Percentiles rank a stretch among this genome's conserved stretches.
phyloP scores from a whole-genome alignment of 1,140 invertebrate genomes.

The Calephelis virginiensis region DNA sequence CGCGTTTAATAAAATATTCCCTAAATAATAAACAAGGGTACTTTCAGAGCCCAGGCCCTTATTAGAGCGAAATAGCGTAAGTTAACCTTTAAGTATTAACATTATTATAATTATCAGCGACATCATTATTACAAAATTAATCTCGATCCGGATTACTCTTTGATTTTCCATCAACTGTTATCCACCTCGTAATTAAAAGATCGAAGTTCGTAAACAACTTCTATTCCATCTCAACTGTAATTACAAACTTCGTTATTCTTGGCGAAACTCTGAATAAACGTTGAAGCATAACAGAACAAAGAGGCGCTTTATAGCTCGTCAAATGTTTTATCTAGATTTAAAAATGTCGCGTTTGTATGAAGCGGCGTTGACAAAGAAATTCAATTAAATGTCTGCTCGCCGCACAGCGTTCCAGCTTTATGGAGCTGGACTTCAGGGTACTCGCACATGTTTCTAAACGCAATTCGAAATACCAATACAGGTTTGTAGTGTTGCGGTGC shows the following conservation, averaged over 20 bases:
- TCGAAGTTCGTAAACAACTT: not conserved
- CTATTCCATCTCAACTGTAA: not conserved
- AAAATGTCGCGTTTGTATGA: constrained; percentile 14
- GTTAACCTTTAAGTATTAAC: too few relatives aligned
- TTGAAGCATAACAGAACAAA: constrained; percentile 3
- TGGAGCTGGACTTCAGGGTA: not conserved
- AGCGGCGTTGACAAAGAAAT: not conserved
- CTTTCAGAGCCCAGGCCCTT: too few relatives aligned
- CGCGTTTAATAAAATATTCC: too few relatives aligned
- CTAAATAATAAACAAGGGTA: too few relatives aligned
- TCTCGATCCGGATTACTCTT: too few relatives aligned
- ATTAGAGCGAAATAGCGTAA: too few relatives aligned
- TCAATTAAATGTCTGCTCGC: constrained; percentile 9
- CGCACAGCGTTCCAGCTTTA: not conserved
- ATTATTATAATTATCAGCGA: too few relatives aligned
- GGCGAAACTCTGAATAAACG: constrained; percentile 9
- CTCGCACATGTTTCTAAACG: not conserved
- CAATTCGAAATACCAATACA: too few relatives aligned
- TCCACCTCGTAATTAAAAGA: too few relatives aligned
- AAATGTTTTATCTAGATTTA: constrained; percentile 18
- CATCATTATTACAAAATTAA: too few relatives aligned
- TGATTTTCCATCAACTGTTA: too few relatives aligned
- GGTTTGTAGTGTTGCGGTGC: too few relatives aligned
- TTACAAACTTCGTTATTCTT: constrained; percentile 16
- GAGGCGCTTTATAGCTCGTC: constrained; percentile 12